Base-by-base conservation (phyloP, 2,888 invertebrate species). In the Aphrophora alni region DNA sequence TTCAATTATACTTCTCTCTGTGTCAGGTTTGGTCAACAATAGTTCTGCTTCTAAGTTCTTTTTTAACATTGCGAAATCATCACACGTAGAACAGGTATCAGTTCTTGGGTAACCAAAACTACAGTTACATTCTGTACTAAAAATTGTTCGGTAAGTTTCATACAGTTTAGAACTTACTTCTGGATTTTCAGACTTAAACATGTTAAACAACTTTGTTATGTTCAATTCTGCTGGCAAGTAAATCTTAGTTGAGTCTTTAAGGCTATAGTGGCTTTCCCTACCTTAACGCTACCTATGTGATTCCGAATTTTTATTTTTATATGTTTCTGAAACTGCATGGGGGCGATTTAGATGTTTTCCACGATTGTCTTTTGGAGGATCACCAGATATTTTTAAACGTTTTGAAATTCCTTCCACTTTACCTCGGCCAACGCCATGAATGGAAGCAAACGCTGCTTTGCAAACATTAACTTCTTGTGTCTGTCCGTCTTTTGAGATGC, bases 391-490 rank as follows among this genome's bases (percentile, higher is more conserved):
- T 33, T 33, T 33, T 33, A n/a, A n/a, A n/a, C n/a, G n/a, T 33
- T 33, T 33, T 33, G 69, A 44, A 59, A 80, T 77, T 12, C 28
- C 71, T 10, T 71, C 73, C 8, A 76, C 59, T 44, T 80, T 77
- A n/a, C 77, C 77, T 72, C 75, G 38, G 12, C 59, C 75, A 59
- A 80, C 75, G 8, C 79, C 80, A 72, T 69, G 75, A n/a, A 80
- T 71, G 5, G 59, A 25, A 38, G 33, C 33, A 33, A 33, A 33
- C 33, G 5, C 33, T 33, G 33, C 33, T 33, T 33, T 33, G 33
- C 33, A 33, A 33, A 33, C 33, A 33, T 33, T 33, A 33, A 33
- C 33, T 33, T 33, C 33, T 33, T 33, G 3, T 33, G 33, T 33
- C 33, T 33, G 33, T 33, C 33, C 33, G 33, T 8, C 33, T 33